Base-by-base conservation (phyloP, 2,797 vertebrate species). In the Phoeniculus purpureus region DNA sequence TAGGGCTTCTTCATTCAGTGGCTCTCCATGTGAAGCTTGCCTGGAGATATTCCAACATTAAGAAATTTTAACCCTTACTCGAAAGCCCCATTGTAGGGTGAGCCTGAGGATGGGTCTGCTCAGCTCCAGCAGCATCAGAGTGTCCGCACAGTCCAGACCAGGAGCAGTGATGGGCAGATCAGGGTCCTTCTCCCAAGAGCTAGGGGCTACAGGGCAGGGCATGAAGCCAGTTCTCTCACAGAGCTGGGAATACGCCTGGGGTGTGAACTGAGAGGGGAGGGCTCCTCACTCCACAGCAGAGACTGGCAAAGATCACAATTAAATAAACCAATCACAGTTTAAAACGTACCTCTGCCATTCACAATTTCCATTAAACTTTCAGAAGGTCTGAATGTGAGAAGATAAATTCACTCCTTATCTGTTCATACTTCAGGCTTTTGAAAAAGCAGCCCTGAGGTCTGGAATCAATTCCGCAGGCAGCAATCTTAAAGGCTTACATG, bases 331-430 rank as follows among this genome's bases (percentile, higher is more conserved):
- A 85, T 50, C n/a, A 19, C 19, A 37, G 67, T 84, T 90, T 81
- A 89, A 95, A 86, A 86, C 27, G 9, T 65, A 55, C 58, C 71
- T 88, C 80, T 94, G 13, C 31, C 64, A 61, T 37, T 71, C 78
- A 84, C 58, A 51, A n/a, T 18, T 90, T 22, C 32, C 71, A 89
- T 64, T 3, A 89, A 76, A 73, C 77, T 90, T 92, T 91, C 81
- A 91, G 34, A 71, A 91, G 34, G 56, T 37, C 66, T 96, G 47
- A 71, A 82, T 81, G 78, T 74, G 87, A 91, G 79, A 86, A 80
- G 58, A 80, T 84, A 92, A 94, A 88, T 86, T 65, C 87, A 89
- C 47, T 88, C 60, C 58, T 87, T 79, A 77, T 71, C 54, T 72
- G 51, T 55, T 75, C 66, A 47, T 12, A 32, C 52, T 60, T 70